Evolutionary conservation across 2,113 vertebrate genomes (phyloP), one percentile per base, ranked within the genome.

Genomic region (Myotis yumanensis): DNA sequence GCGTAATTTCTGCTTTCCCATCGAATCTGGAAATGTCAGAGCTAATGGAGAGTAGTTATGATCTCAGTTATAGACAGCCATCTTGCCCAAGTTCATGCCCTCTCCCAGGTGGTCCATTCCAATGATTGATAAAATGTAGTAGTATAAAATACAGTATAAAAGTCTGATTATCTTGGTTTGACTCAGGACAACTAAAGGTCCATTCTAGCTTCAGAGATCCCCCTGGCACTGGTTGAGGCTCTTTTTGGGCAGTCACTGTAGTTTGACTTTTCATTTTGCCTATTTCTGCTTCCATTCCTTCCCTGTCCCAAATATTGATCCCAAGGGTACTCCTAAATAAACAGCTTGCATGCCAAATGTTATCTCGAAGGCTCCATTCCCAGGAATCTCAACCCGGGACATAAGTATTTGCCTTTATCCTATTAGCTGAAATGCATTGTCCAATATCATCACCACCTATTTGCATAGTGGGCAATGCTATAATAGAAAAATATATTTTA

Each of bases 11-110:
- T 46, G 18, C 9, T 52, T 84, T 95, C 68, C n/a, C 64, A 54
- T 1, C 37, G 64, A 86, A 77, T 66, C 57, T 94, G 46, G 46
- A 75, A 91, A 89, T 89, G 22, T 86, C n/a, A 84, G 79, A 71
- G 37, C 10, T 81, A 64, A 64, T 73, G 40, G 68, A 59, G 40
- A 86, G 11, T 10, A 82, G 8, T 72, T 77, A 88, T 52, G 48
- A 25, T 11, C 14, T 11, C 17, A 20, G n/a, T 72, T 40, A 22
- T 15, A 90, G 30, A n/a, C 35, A 43, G 8, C 18, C 32, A 32
- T 68, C 10, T 84, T 76, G 16, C 23, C 22, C 37, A 92, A 28
- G 51, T 18, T 37, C 5, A 52, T 66, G 18, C 11, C 7, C 5
- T 82, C 96, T 89, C 23, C 32, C 12, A 48, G 15, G 25, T 71